A percentile compares a stretch with the other conserved stretches of the same genome.
Conservation (phyloP, 2,113 vertebrate genomes). For the Carlito syrichta region DNA sequence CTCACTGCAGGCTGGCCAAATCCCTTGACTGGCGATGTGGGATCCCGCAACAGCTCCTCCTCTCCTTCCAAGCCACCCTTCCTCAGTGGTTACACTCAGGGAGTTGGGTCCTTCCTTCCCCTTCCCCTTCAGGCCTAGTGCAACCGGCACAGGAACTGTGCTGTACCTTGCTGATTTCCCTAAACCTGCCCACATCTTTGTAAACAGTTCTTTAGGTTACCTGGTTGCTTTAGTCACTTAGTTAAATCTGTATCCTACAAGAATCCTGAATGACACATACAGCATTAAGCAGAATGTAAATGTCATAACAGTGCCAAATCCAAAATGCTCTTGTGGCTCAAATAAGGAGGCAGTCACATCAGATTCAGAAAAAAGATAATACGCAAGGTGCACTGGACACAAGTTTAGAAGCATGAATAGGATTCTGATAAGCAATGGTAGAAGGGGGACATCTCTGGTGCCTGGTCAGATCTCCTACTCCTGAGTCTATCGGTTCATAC, state of each 20-base stretch:
- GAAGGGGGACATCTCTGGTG: accelerated
- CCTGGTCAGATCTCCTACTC: background rate
- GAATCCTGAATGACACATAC: background rate
- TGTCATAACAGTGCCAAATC: background rate
- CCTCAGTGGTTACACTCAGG: background rate
- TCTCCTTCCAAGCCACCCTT: background rate
- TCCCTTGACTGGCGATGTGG: background rate
- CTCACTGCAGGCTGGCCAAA: background rate
- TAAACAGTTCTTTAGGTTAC: background rate
- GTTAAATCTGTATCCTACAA: background rate
- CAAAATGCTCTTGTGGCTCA: background rate
- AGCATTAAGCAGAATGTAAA: background rate
- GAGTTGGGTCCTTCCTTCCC: background rate
- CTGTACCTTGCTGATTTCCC: background rate
- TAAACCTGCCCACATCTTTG: background rate
- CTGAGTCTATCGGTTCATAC: background rate
- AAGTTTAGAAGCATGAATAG: accelerated
- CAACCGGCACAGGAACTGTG: background rate
- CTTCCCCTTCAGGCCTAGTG: background rate
- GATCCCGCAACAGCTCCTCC: background rate
- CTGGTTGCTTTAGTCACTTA: background rate
- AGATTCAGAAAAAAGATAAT: background rate
- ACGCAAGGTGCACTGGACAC: accelerated
- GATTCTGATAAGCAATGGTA: background rate
- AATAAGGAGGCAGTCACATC: background rate